Conservation (phyloP, 2,113 vertebrate species). For the Colinus virginianus region DNA sequence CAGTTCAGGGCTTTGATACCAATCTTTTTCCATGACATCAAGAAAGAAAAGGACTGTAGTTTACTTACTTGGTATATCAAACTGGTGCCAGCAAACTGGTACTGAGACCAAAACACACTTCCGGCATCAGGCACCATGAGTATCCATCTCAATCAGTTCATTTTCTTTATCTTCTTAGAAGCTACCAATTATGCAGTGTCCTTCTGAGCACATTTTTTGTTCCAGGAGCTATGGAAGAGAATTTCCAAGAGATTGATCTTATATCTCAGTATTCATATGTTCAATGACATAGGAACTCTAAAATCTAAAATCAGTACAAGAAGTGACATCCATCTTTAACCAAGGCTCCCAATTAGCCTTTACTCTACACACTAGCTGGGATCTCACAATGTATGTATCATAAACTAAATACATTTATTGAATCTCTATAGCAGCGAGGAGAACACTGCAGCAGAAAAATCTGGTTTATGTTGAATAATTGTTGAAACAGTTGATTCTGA, state of each 20-base stretch:
- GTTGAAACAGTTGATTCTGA: background rate
- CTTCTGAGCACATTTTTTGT: background rate
- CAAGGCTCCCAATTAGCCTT: background rate
- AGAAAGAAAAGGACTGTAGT: background rate
- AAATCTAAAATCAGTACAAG: background rate
- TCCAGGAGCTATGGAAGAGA: background rate
- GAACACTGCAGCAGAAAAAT: background rate
- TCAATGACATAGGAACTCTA: background rate
- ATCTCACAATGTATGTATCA: background rate
- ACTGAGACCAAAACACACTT: background rate
- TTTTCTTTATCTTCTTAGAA: background rate
- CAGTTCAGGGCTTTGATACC: conserved; percentile 1
- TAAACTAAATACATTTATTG: background rate
- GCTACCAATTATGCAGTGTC: background rate
- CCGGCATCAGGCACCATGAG: background rate
- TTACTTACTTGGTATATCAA: background rate
- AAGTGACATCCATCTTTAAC: background rate
- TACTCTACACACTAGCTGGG: background rate
- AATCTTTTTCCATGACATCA: background rate
- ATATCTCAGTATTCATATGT: background rate
- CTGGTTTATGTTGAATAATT: background rate
- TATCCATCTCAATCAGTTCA: background rate
- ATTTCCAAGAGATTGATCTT: background rate
- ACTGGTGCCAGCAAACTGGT: background rate
- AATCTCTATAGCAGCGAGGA: background rate